Percentiles rank a stretch among this genome's conserved stretches.
Conservation (phyloP, 1,140 invertebrate species). For the Whitmania pigra region DNA sequence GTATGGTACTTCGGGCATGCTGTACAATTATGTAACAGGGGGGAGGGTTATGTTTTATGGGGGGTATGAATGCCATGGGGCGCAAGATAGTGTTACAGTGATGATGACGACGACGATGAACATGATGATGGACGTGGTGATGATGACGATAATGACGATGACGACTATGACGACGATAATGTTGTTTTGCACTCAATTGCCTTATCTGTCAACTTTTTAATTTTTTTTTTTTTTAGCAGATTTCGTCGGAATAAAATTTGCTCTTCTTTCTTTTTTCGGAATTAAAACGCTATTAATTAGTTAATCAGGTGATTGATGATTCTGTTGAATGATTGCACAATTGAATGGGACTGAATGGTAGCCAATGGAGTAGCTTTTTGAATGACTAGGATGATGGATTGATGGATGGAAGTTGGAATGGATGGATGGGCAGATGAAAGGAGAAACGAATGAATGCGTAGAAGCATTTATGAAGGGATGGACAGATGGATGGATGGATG, state of each 20-base stretch:
- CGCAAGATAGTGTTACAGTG: neutral
- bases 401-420: neutral
- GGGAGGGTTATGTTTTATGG: neutral
- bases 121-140: neutral
- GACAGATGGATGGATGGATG: neutral
- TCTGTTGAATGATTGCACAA: neutral
- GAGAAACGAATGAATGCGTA: neutral
- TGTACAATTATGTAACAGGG: slow-evolving; percentile 43
- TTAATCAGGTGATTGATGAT: no score
- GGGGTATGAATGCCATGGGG: no score
- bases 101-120: neutral
- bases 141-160: neutral
- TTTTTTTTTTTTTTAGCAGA: no score
- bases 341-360: neutral
- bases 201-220: no score
- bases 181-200: neutral
- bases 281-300: no score
- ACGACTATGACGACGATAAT: neutral
- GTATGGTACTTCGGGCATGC: slow-evolving; percentile 79
- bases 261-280: no score
- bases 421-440: neutral
- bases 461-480: neutral
- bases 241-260: no score
- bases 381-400: neutral
- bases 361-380: neutral